These are phyloP conservation scores for Cynocephalus volans DNA, from an alignment of 2,113 vertebrate genomes.

Conservation along the genomic window DNA sequence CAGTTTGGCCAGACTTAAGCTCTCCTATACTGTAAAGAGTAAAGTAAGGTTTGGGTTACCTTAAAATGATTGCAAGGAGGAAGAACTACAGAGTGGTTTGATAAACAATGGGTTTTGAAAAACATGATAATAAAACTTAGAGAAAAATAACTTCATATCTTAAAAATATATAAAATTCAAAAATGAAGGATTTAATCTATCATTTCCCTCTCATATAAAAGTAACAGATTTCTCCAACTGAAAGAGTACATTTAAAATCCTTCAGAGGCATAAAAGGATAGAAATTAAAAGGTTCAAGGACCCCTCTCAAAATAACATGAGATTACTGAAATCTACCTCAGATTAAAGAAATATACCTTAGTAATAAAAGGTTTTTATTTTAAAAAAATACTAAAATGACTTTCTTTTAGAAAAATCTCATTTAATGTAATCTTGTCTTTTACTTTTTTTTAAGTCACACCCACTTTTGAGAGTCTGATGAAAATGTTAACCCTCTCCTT, in stretches of 20 bases:
- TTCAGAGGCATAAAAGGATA: not conserved
- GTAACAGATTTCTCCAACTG: not conserved
- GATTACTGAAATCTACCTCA: not conserved
- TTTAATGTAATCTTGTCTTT: slow-evolving; percentile 7
- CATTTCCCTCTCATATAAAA: not conserved
- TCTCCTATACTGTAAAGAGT: not conserved
- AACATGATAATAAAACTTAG: not conserved
- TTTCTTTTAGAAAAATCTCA: slow-evolving; percentile 30
- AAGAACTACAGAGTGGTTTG: not conserved
- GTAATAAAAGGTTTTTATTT: not conserved
- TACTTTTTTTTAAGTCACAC: not conserved
- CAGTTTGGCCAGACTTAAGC: not conserved
- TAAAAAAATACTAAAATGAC: not conserved
- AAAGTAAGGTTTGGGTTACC: not conserved
- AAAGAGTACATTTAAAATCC: slow-evolving; percentile 5
- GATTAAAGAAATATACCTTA: not conserved
- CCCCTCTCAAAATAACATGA: not conserved
- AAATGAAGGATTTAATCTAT: not conserved
- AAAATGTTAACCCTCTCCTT: not conserved
- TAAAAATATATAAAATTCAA: not conserved
- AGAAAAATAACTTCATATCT: not conserved
- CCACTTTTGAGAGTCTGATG: not conserved
- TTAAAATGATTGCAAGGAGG: not conserved
- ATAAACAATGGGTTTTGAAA: not conserved
- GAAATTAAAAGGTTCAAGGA: not conserved